These are phyloP conservation scores for Parasteatoda lunata DNA, from an alignment of 2,888 invertebrate genomes.

Conservation along the genomic window DNA sequence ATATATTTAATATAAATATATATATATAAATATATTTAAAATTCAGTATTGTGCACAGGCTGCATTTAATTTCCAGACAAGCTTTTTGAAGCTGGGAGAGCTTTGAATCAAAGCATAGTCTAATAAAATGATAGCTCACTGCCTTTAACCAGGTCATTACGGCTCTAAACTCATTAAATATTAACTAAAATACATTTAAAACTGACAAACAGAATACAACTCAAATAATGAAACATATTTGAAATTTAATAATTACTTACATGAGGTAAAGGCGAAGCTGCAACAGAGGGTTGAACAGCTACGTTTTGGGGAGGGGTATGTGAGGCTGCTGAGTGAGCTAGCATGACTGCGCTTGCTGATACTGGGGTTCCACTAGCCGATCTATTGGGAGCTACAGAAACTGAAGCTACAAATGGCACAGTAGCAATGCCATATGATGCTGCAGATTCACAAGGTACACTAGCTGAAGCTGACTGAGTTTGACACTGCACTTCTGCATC, in stretches of 20 bases:
- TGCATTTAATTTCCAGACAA: too few relatives aligned
- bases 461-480: constrained; percentile 59
- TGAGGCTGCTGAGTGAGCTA: constrained; percentile 57
- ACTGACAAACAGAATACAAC: too few relatives aligned
- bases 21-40: too few relatives aligned
- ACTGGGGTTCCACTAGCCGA: constrained; percentile 49
- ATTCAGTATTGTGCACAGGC: too few relatives aligned
- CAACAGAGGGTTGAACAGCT: constrained; percentile 61
- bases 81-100: too few relatives aligned
- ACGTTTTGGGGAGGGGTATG: constrained; percentile 67
- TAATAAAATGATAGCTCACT: too few relatives aligned
- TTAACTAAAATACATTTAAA: too few relatives aligned
- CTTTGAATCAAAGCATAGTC: too few relatives aligned
- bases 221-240: too few relatives aligned
- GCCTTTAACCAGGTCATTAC: too few relatives aligned
- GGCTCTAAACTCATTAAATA: too few relatives aligned
- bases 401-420: constrained; percentile 62
- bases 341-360: constrained; percentile 48
- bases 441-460: constrained; percentile 58
- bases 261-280: constrained; percentile 63
- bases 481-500: constrained; percentile 64
- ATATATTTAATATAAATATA: too few relatives aligned
- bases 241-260: constrained; percentile 16
- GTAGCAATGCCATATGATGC: constrained; percentile 58
- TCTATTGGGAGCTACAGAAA: constrained; percentile 50